A percentile compares a stretch with the other conserved stretches of the same genome.
Evolutionary conservation across 2,113 vertebrate species (phyloP).

Genomic region (Silurus glanis): DNA sequence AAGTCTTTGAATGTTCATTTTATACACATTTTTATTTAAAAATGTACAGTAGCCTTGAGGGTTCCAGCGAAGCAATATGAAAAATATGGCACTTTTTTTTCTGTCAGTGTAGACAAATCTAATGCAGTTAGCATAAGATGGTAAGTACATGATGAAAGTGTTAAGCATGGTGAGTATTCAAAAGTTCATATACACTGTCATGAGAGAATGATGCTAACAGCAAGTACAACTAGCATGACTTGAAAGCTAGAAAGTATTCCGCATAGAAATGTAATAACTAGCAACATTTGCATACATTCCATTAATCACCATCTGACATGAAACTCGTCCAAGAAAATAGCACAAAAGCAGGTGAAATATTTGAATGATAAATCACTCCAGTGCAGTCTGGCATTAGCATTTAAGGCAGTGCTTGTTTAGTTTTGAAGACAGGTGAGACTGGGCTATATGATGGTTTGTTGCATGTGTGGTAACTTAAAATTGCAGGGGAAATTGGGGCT

Average conservation of each 20-base stretch:
- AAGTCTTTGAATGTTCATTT: neutral
- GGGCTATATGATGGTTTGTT: constrained; percentile 40
- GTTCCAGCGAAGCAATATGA: neutral
- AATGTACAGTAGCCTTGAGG: neutral
- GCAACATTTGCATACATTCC: neutral
- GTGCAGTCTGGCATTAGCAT: constrained; percentile 9
- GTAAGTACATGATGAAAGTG: neutral
- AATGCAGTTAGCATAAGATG: neutral
- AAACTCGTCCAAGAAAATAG: neutral
- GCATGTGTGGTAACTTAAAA: constrained; percentile 46
- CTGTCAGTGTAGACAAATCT: neutral
- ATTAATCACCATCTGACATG: neutral
- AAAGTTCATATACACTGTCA: neutral
- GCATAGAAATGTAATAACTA: too few species aligned
- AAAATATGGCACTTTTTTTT: neutral
- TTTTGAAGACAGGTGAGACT: neutral
- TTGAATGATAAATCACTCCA: neutral
- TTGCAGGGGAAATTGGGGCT: constrained; percentile 30
- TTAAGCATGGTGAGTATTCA: neutral
- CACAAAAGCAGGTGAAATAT: neutral
- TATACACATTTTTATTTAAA: neutral
- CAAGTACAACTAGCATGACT: neutral
- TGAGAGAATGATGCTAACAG: neutral
- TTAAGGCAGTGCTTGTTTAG: constrained; percentile 15
- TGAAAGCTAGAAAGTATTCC: neutral